phyloP scores from a whole-genome alignment of 2,797 vertebrate genomes.

The Spinus olivaceus region DNA sequence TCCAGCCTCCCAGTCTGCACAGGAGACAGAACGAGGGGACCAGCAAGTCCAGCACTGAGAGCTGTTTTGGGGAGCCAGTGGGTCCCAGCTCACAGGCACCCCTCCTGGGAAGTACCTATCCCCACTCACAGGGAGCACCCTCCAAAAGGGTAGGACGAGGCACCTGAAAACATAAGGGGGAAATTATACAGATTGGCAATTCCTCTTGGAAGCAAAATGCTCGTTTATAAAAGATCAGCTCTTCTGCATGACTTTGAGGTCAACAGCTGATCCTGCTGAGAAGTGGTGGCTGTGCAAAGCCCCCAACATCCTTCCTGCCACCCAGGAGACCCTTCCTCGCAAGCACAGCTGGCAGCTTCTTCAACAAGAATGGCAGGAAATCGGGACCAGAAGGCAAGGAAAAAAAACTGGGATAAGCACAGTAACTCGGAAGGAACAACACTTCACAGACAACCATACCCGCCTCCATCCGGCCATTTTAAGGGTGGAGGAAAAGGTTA shows the following conservation, averaged over 20 bases:
- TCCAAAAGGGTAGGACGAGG: neutral
- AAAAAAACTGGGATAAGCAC: neutral
- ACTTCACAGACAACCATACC: neutral
- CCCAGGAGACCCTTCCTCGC: neutral
- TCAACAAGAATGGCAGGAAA: slow-evolving; percentile 47
- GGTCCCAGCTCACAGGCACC: neutral
- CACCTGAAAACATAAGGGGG: neutral
- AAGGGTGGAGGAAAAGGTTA: neutral
- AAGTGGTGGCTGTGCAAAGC: neutral
- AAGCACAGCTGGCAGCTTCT: neutral
- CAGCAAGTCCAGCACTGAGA: neutral
- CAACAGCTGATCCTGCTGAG: neutral
- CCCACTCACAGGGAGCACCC: accelerated
- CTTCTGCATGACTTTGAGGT: neutral
- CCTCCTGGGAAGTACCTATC: neutral
- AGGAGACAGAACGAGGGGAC: accelerated
- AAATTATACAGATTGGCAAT: neutral
- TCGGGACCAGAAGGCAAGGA: neutral
- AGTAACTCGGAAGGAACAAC: neutral
- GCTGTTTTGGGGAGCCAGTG: neutral
- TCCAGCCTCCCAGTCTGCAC: neutral
- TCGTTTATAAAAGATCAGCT: neutral
- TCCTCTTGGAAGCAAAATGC: neutral
- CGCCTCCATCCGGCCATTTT: neutral
- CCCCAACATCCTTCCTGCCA: slow-evolving; percentile 13